Percentiles rank a stretch among this genome's conserved stretches.
phyloP scores from a whole-genome alignment of 37 sponge, comb jelly and placozoan species.

The Bolinopsis microptera region DNA sequence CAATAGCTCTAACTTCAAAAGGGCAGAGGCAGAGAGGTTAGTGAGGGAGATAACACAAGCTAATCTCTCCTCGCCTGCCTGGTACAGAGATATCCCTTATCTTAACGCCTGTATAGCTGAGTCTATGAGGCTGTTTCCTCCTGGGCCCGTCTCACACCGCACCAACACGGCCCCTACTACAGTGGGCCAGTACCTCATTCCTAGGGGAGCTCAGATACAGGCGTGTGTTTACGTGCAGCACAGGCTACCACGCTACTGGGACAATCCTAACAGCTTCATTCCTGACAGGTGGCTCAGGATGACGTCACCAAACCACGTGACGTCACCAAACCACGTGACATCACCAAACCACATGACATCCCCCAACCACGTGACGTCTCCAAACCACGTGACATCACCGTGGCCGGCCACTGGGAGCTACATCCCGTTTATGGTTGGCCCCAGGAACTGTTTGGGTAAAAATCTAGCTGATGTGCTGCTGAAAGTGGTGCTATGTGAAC shows the following conservation, averaged over 20 bases:
- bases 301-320: not conserved
- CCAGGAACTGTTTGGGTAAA: not conserved
- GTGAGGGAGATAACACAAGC: no score
- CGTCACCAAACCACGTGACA: not conserved
- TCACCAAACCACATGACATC: not conserved
- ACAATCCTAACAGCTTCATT: not conserved
- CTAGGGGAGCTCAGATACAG: not conserved
- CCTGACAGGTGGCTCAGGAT: not conserved
- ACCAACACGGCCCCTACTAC: not conserved
- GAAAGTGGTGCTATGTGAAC: not conserved
- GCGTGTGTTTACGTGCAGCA: not conserved
- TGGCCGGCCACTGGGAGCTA: conserved; percentile 10
- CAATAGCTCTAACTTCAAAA: no score
- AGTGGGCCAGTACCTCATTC: not conserved
- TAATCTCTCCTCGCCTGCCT: no score
- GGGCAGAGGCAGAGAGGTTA: no score
- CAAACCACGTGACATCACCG: not conserved
- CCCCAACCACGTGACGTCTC: not conserved
- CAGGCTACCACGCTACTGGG: not conserved
- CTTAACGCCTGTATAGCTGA: not conserved
- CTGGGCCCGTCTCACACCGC: conserved; percentile 9
- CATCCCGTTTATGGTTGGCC: conserved; percentile 17
- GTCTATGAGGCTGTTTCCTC: not conserved
- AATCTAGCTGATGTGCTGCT: not conserved
- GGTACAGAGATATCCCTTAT: no score